Base-by-base conservation (phyloP, 2,888 invertebrate species). In the Escarpia spicata region DNA sequence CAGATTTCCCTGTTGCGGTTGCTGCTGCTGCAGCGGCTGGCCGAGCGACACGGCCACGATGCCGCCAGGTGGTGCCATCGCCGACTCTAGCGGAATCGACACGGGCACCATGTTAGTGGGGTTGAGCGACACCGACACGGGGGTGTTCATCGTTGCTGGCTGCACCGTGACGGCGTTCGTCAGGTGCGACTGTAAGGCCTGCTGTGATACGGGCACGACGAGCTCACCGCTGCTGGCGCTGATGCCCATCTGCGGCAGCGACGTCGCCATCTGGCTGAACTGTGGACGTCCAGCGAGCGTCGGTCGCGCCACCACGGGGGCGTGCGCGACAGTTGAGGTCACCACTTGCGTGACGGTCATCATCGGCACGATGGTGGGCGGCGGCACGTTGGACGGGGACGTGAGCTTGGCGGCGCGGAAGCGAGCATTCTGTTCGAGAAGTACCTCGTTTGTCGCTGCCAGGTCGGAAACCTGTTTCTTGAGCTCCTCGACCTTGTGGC, bases 391-490 rank as follows among this genome's bases (percentile, higher is more conserved):
- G 43, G 94, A 94, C 92, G 95, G 95, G 19, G 95, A 94, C 45
- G 95, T 94, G 91, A 95, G 95, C 43, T 95, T 94, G 93, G 95
- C 95, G 91, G 95, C 95, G 58, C 98, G 97, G 93, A 98, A 96
- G 94, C 97, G 97, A 44, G 98, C 98, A 96, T 98, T 98, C 96
- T 98, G 98, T 95, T 98, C 98, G 94, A 98, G 96, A 19, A 98
- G 97, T 96, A 98, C 98, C 95, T 98, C 98, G 96, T 98, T 98
- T 12, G 98, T 98, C 2, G 98, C 98, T 75, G 97, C 97, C 93
- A 98, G 96, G 96, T 98, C 98, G 60, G 97, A 97, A 37, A 98
- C 97, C 96, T 97, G 97, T 95, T 97, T 97, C 95, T 98, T 98
- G 93, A 98, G 96, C 94, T 98, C 98, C 91, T 97, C 97, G 92